Conservation (phyloP, 2,888 invertebrate genomes). For the Drosophila mimetica region DNA sequence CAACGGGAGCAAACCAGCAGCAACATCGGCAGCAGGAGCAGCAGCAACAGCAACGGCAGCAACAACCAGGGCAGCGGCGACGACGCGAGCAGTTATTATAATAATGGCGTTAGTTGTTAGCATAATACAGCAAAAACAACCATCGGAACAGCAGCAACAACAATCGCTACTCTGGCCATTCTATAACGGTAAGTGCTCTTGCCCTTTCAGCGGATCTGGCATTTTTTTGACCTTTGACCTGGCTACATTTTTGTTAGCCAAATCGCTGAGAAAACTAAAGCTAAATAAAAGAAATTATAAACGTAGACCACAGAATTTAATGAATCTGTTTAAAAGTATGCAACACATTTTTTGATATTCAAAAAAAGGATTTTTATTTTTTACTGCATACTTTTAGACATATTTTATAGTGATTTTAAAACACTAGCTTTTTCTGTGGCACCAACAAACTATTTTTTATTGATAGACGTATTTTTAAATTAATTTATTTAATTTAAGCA, state of each 20-base stretch:
- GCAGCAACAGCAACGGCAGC: conserved; percentile 11
- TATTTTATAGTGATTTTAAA: too few species aligned
- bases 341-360: too few species aligned
- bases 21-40: conserved; percentile 9
- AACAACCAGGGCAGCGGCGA: conserved; percentile 29
- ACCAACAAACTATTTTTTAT: too few species aligned
- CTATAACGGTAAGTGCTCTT: conserved; percentile 64
- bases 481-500: too few species aligned
- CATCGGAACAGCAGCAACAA: conserved; percentile 26
- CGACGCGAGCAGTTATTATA: conserved; percentile 59
- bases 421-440: too few species aligned
- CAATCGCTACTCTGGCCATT: conserved; percentile 55
- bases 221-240: conserved; percentile 22
- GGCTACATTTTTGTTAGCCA: not conserved
- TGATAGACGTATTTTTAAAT: too few species aligned
- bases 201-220: conserved; percentile 20
- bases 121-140: conserved; percentile 61
- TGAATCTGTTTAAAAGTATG: too few species aligned
- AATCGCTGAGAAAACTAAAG: not conserved
- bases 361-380: too few species aligned
- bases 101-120: conserved; percentile 72
- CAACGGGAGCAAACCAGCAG: conserved; percentile 7
- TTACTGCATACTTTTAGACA: too few species aligned
- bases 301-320: too few species aligned
- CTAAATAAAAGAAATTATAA: too few species aligned